phyloP scores from a whole-genome alignment of 2,113 vertebrate genomes.

The Todiramphus chloris region DNA sequence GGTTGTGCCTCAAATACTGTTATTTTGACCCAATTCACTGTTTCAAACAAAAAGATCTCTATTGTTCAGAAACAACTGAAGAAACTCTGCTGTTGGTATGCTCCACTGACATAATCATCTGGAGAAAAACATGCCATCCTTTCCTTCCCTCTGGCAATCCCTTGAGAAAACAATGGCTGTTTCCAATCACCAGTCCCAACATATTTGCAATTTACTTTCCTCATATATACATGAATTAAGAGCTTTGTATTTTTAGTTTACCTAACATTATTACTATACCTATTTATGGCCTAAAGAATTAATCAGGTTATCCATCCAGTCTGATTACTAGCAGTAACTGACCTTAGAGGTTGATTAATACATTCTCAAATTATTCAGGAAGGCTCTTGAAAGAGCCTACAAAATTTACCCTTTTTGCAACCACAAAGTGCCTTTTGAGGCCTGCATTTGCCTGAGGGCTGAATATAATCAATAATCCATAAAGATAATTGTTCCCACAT shows the following conservation, averaged over 20 bases:
- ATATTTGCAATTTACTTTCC: neutral
- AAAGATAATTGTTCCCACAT: slow-evolving; percentile 67
- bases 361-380: slow-evolving; percentile 61
- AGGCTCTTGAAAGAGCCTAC: slow-evolving; percentile 40
- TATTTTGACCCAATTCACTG: neutral
- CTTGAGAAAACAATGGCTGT: neutral
- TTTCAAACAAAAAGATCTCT: neutral
- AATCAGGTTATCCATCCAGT: slow-evolving; percentile 55
- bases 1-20: neutral
- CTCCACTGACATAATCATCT: neutral
- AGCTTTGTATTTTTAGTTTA: slow-evolving; percentile 19
- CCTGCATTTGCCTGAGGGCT: slow-evolving; percentile 11
- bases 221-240: neutral
- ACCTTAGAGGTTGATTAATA: slow-evolving; percentile 63
- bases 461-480: slow-evolving; percentile 63
- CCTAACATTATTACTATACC: neutral
- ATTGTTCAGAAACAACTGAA: neutral
- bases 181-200: neutral
- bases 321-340: slow-evolving; percentile 43
- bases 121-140: neutral
- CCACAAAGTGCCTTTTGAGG: slow-evolving; percentile 36
- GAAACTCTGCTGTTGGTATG: neutral
- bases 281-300: slow-evolving; percentile 34
- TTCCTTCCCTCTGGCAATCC: neutral
- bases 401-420: slow-evolving; percentile 53